Evolutionary conservation across 2,113 vertebrate genomes (phyloP).

Genomic region (Alectura lathami): DNA sequence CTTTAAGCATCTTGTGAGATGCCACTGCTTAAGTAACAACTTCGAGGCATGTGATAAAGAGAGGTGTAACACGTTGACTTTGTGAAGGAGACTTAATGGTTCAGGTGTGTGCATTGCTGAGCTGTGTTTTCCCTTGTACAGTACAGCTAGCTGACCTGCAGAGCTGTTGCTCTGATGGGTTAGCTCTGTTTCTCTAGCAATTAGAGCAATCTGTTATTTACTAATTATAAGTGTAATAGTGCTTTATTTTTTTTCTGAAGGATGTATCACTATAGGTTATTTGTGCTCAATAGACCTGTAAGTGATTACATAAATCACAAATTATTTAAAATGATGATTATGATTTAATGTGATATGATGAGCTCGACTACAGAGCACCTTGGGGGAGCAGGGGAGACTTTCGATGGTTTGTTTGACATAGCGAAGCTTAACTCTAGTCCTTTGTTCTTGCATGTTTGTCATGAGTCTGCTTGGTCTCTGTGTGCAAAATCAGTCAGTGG

Average conservation of each 20-base stretch:
- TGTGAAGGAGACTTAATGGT: background rate
- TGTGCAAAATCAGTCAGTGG: background rate
- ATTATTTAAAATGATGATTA: background rate
- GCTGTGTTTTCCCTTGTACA: background rate
- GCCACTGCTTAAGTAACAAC: background rate
- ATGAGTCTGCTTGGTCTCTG: accelerated
- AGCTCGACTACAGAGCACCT: background rate
- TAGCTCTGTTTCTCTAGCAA: conserved; percentile 8
- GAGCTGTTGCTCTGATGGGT: background rate
- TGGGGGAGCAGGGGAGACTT: background rate
- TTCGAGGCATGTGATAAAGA: background rate
- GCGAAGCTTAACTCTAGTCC: background rate
- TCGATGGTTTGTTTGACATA: background rate
- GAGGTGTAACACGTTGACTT: background rate
- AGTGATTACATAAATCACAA: background rate
- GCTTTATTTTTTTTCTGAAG: background rate
- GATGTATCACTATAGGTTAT: background rate
- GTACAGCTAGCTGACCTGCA: background rate
- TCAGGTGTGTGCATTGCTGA: background rate
- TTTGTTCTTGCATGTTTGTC: background rate
- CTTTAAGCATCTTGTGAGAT: background rate
- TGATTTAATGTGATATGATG: background rate
- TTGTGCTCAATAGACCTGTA: background rate
- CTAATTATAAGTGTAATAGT: background rate
- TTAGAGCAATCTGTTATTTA: background rate